Base-by-base conservation (phyloP, 2,113 vertebrate species). In the Cairina moschata region DNA sequence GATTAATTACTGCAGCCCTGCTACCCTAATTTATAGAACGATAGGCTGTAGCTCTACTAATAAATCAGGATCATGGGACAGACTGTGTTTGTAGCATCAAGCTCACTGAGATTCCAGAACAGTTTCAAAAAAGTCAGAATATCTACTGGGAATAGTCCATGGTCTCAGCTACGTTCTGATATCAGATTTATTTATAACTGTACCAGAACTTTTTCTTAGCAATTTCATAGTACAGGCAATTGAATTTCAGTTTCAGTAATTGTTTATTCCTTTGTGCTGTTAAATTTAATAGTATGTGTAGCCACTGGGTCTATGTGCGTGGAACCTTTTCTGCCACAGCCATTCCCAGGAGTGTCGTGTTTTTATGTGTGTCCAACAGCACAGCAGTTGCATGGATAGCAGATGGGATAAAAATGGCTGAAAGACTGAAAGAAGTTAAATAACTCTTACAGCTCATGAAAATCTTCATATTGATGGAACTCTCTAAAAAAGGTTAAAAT, bases 241-340 rank as follows among this genome's bases (percentile, higher is more conserved):
- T 95, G 92, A 85, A 78, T 96, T 96, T 88, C 75, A 66, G 88
- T 76, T 54, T 44, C 75, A 50, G 85, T 96, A 93, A 93, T 69
- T 97, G 88, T 93, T 95, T 94, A 90, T 77, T 90, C 85, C 55
- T 95, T 65, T 94, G 62, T 85, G 82, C 79, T 86, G 79, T 73
- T 94, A 74, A 73, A 62, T 77, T 85, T 85, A 95, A 80, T 90
- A 34, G 32, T n/a, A 13, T 36, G 25, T 66, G 73, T 74, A 59
- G 91, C 87, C 42, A 8, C 50, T 82, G 85, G 71, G 54, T 65
- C 78, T 85, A 1, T 42, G 42, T 21, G 69, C 52, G 54, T 42
- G 75, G 71, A 79, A 58, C 71, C 28, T 85, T 76, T 91, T 48
- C 82, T 62, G 54, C 38, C 29, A 6, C 79, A 90, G 63, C 38